Evolutionary conservation across 2,113 vertebrate species (phyloP).

Genomic region (Hemichromis elongatus): DNA sequence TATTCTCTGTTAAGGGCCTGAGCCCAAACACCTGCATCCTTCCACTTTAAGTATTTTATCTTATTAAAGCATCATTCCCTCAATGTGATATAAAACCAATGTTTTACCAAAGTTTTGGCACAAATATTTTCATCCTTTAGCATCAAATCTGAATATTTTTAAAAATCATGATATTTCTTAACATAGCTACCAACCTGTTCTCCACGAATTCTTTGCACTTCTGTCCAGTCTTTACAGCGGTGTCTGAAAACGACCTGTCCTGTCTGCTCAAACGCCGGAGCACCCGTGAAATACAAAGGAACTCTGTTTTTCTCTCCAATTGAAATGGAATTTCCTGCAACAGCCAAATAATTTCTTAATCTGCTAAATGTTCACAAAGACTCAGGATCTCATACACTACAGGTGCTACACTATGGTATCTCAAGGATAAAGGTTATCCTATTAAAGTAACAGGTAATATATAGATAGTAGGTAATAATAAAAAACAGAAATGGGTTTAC

Average conservation of each 20-base stretch:
- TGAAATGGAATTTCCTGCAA: constrained; percentile 66
- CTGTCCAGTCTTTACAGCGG: neutral
- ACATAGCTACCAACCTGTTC: constrained; percentile 51
- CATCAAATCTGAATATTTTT: neutral
- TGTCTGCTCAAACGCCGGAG: constrained; percentile 58
- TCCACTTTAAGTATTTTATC: too few species aligned
- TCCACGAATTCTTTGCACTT: constrained; percentile 21
- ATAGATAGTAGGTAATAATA: neutral
- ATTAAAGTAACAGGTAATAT: neutral
- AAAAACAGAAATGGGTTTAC: constrained; percentile 6
- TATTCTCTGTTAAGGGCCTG: too few species aligned
- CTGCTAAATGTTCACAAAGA: neutral
- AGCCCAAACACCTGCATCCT: too few species aligned
- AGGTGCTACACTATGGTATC: neutral
- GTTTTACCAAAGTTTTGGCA: neutral
- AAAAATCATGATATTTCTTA: neutral
- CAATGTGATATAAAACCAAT: neutral
- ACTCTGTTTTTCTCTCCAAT: constrained; percentile 37
- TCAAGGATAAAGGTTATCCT: neutral
- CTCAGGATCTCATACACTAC: neutral
- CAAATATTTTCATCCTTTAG: neutral
- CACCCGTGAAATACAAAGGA: constrained; percentile 63
- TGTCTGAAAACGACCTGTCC: constrained; percentile 63
- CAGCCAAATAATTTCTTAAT: neutral
- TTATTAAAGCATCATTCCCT: neutral